Percentiles rank a stretch among this genome's conserved stretches.
phyloP scores from a whole-genome alignment of 2,888 invertebrate species.

The Acanthopleura granulata region DNA sequence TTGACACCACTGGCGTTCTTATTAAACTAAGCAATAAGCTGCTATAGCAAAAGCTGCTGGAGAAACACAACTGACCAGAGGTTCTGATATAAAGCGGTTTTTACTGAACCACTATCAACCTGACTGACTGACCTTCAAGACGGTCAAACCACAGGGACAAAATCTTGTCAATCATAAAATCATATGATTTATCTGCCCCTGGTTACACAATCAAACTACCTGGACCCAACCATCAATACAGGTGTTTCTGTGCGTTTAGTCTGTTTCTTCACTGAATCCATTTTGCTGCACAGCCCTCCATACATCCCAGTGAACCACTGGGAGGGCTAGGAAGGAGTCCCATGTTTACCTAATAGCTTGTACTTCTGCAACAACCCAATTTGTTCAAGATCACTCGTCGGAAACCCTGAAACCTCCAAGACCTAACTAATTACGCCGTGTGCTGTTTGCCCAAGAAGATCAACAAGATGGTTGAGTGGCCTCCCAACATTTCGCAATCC shows the following conservation, averaged over 20 bases:
- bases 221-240: too few species aligned
- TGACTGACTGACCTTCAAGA: too few species aligned
- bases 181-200: too few species aligned
- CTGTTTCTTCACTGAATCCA: background rate
- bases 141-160: too few species aligned
- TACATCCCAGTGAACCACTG: background rate
- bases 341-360: background rate
- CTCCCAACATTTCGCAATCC: slow-evolving; percentile 7
- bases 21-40: too few species aligned
- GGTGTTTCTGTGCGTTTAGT: background rate
- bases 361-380: slow-evolving; percentile 1
- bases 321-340: background rate
- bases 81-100: too few species aligned
- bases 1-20: too few species aligned
- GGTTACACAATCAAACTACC: too few species aligned
- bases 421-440: background rate
- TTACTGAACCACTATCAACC: too few species aligned
- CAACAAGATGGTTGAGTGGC: slow-evolving; percentile 9
- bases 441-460: slow-evolving; percentile 1
- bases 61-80: too few species aligned
- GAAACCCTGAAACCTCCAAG: background rate
- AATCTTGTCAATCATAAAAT: too few species aligned
- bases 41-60: too few species aligned
- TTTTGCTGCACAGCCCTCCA: background rate
- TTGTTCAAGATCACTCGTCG: background rate